Evolutionary conservation across 2,888 invertebrate genomes (phyloP).

Genomic region (Zhengitettix transpicula): DNA sequence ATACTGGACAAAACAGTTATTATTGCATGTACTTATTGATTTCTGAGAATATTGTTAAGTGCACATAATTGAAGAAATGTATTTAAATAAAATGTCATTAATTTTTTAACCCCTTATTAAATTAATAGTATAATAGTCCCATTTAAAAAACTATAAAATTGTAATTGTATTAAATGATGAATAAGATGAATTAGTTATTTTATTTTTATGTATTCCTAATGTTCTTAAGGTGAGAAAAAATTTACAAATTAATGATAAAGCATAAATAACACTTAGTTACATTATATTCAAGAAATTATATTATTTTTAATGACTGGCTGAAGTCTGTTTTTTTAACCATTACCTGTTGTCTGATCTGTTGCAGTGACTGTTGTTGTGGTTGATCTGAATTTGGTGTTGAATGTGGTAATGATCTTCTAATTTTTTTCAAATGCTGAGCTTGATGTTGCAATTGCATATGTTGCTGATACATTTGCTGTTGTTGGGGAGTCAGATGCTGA

Average conservation of each 20-base stretch:
- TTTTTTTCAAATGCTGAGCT: conserved; percentile 26
- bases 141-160: no score
- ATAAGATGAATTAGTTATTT: no score
- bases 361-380: conserved; percentile 11
- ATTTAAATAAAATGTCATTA: no score
- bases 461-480: conserved; percentile 27
- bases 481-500: conserved; percentile 43
- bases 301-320: neutral
- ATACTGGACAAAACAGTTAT: no score
- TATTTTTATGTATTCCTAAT: no score
- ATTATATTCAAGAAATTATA: neutral
- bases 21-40: no score
- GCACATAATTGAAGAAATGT: no score
- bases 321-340: neutral
- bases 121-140: no score
- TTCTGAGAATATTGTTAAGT: no score
- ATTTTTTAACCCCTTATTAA: no score
- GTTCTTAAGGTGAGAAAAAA: no score
- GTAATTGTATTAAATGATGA: no score
- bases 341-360: conserved; percentile 8
- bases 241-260: neutral
- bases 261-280: neutral
- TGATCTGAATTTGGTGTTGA: conserved; percentile 6
- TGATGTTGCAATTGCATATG: conserved; percentile 30
- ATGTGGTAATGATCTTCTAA: conserved; percentile 20